Evolutionary conservation across 2,888 invertebrate genomes (phyloP).

Genomic region (Adelphocoris suturalis): DNA sequence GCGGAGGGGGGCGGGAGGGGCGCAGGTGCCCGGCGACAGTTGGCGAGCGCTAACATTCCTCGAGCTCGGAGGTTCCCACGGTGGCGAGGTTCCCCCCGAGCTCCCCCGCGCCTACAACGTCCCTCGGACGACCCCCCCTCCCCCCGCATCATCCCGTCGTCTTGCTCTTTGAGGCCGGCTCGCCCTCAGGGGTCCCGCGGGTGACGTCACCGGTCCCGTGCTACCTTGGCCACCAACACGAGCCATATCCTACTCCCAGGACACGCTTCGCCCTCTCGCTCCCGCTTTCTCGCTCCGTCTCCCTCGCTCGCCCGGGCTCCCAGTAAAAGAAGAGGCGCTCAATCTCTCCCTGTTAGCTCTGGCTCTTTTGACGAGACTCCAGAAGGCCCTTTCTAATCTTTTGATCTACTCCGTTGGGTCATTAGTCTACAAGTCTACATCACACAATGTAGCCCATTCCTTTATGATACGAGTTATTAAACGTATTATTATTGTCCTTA

Average conservation of each 20-base stretch:
- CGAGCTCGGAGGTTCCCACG: conserved; percentile 71
- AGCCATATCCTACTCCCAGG: conserved; percentile 66
- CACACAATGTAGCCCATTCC: too few species aligned
- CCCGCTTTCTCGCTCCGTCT: conserved; percentile 9
- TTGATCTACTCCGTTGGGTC: neutral
- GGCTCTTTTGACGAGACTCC: neutral
- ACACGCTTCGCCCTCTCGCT: conserved; percentile 58
- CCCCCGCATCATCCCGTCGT: conserved; percentile 12
- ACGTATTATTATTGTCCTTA: too few species aligned
- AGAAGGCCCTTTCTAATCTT: conserved; percentile 38
- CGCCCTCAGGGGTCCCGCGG: conserved; percentile 30
- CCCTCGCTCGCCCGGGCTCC: conserved; percentile 32
- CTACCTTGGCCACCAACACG: conserved; percentile 70
- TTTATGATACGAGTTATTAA: too few species aligned
- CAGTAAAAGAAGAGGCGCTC: conserved; percentile 4
- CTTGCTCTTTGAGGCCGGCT: conserved; percentile 38
- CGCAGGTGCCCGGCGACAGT: conserved; percentile 70
- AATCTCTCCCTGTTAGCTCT: conserved; percentile 15
- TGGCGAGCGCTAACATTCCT: conserved; percentile 72
- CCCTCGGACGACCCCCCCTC: neutral
- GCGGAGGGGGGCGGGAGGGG: conserved; percentile 40
- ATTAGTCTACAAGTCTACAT: neutral
- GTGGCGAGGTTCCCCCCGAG: conserved; percentile 65
- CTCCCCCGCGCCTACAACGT: conserved; percentile 52
- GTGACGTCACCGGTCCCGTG: conserved; percentile 70